Conservation (phyloP, 2,113 vertebrate genomes). For the Urocitellus parryii region DNA sequence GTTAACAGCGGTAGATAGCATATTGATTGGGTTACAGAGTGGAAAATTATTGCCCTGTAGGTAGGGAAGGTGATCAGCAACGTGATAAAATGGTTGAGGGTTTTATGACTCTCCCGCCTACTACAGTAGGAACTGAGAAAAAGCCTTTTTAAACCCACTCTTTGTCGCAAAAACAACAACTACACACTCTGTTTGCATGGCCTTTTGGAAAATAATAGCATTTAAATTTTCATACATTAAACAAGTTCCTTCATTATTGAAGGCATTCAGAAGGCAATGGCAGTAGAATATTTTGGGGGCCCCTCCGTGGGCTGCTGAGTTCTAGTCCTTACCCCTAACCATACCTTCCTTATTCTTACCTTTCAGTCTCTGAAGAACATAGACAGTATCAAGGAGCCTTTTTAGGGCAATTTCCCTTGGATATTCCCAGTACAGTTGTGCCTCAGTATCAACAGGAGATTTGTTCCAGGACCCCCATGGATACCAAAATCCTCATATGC, state of each 20-base stretch:
- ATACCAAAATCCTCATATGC: not conserved
- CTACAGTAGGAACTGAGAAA: not conserved
- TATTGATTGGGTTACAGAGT: constrained; percentile 74
- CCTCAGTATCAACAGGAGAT: not conserved
- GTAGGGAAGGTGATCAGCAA: constrained; percentile 66
- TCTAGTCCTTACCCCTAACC: not conserved
- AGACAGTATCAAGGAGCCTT: not conserved
- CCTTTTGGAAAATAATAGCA: constrained; percentile 21
- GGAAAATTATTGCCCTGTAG: constrained; percentile 76
- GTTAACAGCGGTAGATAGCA: constrained; percentile 11
- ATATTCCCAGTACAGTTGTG: not conserved
- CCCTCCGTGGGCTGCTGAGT: not conserved
- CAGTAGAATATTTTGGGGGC: not conserved
- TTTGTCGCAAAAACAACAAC: not conserved
- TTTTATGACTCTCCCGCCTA: constrained; percentile 26
- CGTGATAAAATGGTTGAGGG: constrained; percentile 67
- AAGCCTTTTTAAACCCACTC: constrained; percentile 13
- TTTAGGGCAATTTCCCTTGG: not conserved
- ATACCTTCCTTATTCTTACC: not conserved
- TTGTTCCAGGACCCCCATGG: not conserved
- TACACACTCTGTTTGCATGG: not conserved
- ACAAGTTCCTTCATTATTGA: not conserved
- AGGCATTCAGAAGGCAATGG: not conserved
- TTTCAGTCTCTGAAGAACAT: constrained; percentile 38
- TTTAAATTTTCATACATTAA: constrained; percentile 15